These are phyloP conservation scores for Myodes glareolus DNA, from an alignment of 2,113 vertebrate species.

Conservation along the genomic window DNA sequence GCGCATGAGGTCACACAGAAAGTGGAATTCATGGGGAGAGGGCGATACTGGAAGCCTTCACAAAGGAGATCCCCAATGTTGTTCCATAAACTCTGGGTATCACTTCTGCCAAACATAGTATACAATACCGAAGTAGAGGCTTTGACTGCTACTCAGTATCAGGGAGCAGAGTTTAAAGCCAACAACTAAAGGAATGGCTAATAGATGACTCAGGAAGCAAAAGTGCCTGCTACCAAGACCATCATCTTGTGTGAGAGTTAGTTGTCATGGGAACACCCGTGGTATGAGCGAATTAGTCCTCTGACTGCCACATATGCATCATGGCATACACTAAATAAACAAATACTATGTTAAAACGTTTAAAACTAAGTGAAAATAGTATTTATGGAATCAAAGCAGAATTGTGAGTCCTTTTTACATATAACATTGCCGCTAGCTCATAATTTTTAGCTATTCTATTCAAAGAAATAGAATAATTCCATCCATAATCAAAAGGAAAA, in stretches of 20 bases:
- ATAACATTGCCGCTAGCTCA: neutral
- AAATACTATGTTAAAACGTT: neutral
- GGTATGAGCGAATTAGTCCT: neutral
- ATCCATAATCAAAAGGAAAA: neutral
- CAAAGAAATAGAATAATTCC: neutral
- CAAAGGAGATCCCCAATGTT: neutral
- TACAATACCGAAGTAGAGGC: neutral
- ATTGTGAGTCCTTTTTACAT: neutral
- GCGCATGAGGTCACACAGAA: neutral
- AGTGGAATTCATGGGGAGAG: neutral
- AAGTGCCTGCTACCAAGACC: neutral
- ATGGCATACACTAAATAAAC: neutral
- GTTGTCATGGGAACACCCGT: neutral
- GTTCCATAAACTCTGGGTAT: neutral
- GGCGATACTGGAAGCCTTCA: fast-evolving
- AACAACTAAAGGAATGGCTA: neutral
- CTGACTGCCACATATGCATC: neutral
- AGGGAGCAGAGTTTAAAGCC: neutral
- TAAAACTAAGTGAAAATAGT: neutral
- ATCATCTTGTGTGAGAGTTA: neutral
- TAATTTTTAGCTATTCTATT: neutral
- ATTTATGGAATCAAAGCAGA: neutral
- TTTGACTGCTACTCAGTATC: neutral
- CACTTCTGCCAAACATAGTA: no score
- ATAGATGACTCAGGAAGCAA: neutral